Evolutionary conservation across 2,113 vertebrate genomes (phyloP).

Genomic region (Datnioides undecimradiatus): DNA sequence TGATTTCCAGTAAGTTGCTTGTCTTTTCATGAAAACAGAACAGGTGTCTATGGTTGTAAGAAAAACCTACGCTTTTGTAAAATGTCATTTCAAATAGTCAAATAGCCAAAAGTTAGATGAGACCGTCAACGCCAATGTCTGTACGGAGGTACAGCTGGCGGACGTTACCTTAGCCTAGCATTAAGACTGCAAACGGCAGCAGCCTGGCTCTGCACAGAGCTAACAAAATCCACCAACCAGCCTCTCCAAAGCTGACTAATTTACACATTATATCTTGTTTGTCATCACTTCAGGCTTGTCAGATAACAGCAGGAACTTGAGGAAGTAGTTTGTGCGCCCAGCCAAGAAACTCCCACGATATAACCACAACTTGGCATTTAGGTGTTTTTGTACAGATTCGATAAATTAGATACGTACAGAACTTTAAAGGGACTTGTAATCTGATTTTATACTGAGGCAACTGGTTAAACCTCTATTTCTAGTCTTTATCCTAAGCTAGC

Average conservation of each 20-base stretch:
- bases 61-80: conserved; percentile 13
- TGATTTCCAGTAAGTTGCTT: conserved; percentile 48
- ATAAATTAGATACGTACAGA: too few relatives aligned
- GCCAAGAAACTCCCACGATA: not conserved
- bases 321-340: not conserved
- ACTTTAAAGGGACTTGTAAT: not conserved
- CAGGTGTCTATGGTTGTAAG: not conserved
- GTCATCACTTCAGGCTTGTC: not conserved
- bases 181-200: not conserved
- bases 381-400: too few relatives aligned
- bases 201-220: not conserved
- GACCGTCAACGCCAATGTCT: not conserved
- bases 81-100: too few relatives aligned
- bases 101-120: not conserved
- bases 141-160: not conserved
- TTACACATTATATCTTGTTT: not conserved
- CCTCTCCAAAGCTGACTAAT: not conserved
- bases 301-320: not conserved
- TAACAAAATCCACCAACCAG: not conserved
- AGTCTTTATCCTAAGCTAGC: not conserved
- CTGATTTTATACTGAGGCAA: not conserved
- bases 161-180: not conserved
- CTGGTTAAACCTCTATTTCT: not conserved
- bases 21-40: not conserved
- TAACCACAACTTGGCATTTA: too few relatives aligned